Conservation (phyloP, 2,888 invertebrate species). For the Cerastoderma edule region DNA sequence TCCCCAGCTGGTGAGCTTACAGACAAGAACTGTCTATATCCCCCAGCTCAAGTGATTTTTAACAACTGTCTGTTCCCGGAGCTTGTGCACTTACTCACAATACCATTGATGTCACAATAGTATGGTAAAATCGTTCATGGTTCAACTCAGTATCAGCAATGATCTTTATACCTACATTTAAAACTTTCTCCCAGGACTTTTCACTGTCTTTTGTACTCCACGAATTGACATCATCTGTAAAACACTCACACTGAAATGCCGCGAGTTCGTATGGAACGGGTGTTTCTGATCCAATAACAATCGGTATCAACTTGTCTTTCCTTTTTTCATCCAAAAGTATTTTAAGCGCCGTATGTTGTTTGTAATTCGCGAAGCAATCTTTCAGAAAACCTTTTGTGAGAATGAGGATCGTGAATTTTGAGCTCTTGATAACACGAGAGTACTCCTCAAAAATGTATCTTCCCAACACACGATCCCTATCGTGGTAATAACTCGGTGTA, state of each 20-base stretch:
- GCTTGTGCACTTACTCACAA: too few relatives aligned
- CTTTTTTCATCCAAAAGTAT: conserved; percentile 26
- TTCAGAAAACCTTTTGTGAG: conserved; percentile 40
- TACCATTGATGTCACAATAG: too few relatives aligned
- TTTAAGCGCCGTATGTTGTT: conserved; percentile 32
- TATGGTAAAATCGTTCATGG: too few relatives aligned
- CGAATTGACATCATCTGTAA: background rate
- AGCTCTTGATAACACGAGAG: conserved; percentile 23
- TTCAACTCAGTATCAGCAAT: too few relatives aligned
- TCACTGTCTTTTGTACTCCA: background rate
- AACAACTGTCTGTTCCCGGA: too few relatives aligned
- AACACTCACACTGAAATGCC: background rate
- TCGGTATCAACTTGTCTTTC: background rate
- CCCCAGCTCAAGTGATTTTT: too few relatives aligned
- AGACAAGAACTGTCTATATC: too few relatives aligned
- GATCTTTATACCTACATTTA: background rate
- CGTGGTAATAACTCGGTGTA: conserved; percentile 31
- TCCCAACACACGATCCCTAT: conserved; percentile 42
- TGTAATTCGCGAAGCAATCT: conserved; percentile 37
- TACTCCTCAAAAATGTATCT: conserved; percentile 42
- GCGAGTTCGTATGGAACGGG: background rate
- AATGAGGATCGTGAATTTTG: conserved; percentile 32
- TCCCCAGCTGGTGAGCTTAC: too few relatives aligned
- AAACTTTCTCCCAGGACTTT: background rate
- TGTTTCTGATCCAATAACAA: background rate